Percentiles rank a stretch among this genome's conserved stretches.
These are phyloP conservation scores for Willisornis vidua DNA, from an alignment of 2,113 vertebrate species.

Conservation along the genomic window DNA sequence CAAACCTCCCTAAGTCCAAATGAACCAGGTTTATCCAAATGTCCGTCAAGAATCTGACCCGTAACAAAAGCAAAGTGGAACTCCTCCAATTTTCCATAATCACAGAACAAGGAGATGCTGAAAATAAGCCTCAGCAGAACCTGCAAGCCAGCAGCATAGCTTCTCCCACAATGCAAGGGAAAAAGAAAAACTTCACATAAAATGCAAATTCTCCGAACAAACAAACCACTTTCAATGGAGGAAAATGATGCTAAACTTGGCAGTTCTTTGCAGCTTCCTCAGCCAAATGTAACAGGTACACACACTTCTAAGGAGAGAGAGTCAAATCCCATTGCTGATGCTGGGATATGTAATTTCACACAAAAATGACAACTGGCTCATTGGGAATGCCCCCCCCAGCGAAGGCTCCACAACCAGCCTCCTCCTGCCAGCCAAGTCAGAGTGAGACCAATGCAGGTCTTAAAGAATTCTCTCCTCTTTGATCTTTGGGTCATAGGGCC, in stretches of 20 bases:
- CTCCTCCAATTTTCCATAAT: neutral
- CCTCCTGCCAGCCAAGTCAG: neutral
- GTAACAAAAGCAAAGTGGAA: neutral
- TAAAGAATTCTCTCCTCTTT: neutral
- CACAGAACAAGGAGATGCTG: neutral
- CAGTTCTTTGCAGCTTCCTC: neutral
- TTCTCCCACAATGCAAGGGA: neutral
- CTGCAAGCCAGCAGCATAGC: neutral
- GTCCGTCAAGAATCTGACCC: neutral
- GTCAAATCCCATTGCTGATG: neutral
- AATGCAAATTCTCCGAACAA: slow-evolving; percentile 37
- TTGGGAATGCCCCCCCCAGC: neutral
- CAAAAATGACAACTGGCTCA: slow-evolving; percentile 1
- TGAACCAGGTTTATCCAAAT: neutral
- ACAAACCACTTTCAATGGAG: neutral
- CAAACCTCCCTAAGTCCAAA: neutral
- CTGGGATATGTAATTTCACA: slow-evolving; percentile 9
- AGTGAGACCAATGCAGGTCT: neutral
- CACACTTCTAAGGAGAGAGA: neutral
- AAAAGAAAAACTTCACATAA: neutral
- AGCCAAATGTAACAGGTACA: slow-evolving; percentile 58
- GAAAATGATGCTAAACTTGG: slow-evolving; percentile 17
- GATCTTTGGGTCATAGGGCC: too few relatives aligned
- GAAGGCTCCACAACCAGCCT: neutral
- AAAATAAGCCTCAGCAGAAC: neutral